Conservation (phyloP, 2,888 invertebrate genomes). For the Eudemis profundana region DNA sequence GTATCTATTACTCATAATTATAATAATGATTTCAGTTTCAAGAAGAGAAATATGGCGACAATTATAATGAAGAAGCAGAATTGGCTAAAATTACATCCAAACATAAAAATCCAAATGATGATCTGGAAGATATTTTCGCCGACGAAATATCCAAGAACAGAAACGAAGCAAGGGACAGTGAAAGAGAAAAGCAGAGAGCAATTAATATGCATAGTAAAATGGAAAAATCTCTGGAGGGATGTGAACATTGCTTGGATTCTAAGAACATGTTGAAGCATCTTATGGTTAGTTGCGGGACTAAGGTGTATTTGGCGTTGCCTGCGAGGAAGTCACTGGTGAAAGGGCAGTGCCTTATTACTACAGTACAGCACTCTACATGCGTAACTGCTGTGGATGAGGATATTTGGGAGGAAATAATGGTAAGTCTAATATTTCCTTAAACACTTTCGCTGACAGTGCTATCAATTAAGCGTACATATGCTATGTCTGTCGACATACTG, state of each 20-base stretch:
- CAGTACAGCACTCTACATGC: conserved; percentile 92
- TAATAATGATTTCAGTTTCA: conserved; percentile 86
- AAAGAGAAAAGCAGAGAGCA: conserved; percentile 87
- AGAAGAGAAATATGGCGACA: conserved; percentile 91
- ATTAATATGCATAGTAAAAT: conserved; percentile 90
- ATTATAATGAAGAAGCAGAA: conserved; percentile 92
- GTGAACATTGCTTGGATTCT: conserved; percentile 93
- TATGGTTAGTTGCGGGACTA: conserved; percentile 91
- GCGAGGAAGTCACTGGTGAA: conserved; percentile 91
- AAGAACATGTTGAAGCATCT: conserved; percentile 92
- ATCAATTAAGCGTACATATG: too few species aligned
- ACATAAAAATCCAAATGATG: conserved; percentile 87
- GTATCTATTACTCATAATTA: too few species aligned
- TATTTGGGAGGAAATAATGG: conserved; percentile 95
- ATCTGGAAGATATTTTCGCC: conserved; percentile 94
- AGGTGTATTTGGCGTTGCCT: conserved; percentile 94
- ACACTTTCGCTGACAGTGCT: too few species aligned
- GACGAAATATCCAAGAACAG: conserved; percentile 90
- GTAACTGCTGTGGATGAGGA: conserved; percentile 96
- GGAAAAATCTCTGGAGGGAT: conserved; percentile 90
- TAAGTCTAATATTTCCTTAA: conserved; percentile 58
- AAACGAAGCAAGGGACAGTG: conserved; percentile 86
- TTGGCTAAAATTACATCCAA: conserved; percentile 90
- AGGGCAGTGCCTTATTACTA: conserved; percentile 94
- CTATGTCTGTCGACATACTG: too few species aligned